Percentiles rank a stretch among this genome's conserved stretches.
These are phyloP conservation scores for Pachydiplax longipennis DNA, from an alignment of 2,888 invertebrate genomes.

Conservation along the genomic window DNA sequence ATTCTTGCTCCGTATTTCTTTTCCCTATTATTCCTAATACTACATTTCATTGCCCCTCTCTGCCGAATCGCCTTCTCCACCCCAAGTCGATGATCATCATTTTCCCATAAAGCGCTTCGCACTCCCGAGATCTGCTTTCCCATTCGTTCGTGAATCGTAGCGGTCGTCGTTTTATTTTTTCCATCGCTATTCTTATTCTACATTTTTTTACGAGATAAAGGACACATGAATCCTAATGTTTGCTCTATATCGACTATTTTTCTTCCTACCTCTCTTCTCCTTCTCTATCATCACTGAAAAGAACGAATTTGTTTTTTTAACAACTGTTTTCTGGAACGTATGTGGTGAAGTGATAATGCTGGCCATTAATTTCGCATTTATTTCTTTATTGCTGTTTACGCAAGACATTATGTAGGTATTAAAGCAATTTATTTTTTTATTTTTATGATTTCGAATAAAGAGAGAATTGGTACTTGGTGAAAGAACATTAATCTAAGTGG, in stretches of 20 bases:
- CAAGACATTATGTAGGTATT: background rate
- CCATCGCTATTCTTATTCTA: background rate
- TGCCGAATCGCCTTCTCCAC: background rate
- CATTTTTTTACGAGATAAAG: background rate
- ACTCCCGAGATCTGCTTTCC: background rate
- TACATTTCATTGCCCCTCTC: background rate
- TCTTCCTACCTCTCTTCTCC: background rate
- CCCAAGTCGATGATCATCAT: background rate
- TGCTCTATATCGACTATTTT: background rate
- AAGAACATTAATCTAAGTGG: no score
- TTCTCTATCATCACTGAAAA: background rate
- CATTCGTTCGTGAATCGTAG: background rate
- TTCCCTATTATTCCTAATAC: background rate
- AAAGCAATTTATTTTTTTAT: no score
- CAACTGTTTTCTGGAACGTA: background rate
- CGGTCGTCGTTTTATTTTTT: background rate
- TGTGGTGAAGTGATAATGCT: background rate
- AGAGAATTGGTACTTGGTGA: no score
- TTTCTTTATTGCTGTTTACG: background rate
- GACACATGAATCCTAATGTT: background rate
- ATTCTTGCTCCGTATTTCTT: background rate
- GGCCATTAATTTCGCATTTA: background rate
- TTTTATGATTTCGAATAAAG: no score
- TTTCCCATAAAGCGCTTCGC: background rate
- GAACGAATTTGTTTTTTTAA: background rate